Conservation (phyloP, 2,888 invertebrate species). For the Syritta pipiens region DNA sequence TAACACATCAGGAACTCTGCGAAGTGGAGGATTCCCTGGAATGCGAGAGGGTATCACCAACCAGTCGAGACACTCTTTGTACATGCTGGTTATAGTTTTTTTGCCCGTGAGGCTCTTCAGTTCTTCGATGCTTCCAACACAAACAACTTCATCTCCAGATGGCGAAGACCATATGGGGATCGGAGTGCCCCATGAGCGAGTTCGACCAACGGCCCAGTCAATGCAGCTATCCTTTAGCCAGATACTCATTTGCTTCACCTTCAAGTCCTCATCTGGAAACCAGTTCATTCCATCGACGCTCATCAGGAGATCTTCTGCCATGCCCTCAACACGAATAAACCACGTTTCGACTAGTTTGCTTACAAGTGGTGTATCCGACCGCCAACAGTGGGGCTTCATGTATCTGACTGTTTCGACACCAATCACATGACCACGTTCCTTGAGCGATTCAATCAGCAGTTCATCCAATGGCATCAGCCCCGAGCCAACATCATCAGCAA, state of each 20-base stretch:
- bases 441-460: constrained; percentile 89
- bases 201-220: constrained; percentile 97
- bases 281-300: constrained; percentile 93
- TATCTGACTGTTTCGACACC: constrained; percentile 88
- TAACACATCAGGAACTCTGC: constrained; percentile 93
- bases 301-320: constrained; percentile 86
- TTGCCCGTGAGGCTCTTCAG: constrained; percentile 88
- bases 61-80: constrained; percentile 93
- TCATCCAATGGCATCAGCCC: constrained; percentile 96
- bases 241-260: constrained; percentile 96
- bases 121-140: constrained; percentile 93
- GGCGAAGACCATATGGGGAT: constrained; percentile 96
- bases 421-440: constrained; percentile 86
- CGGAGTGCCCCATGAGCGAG: constrained; percentile 98
- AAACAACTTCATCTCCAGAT: constrained; percentile 92
- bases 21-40: constrained; percentile 90
- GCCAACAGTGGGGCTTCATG: constrained; percentile 98
- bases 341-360: constrained; percentile 98
- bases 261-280: constrained; percentile 98
- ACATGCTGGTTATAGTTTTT: constrained; percentile 89
- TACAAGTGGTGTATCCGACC: constrained; percentile 96
- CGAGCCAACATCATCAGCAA: constrained; percentile 95
- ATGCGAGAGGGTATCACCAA: constrained; percentile 92
- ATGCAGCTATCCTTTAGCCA: constrained; percentile 96
- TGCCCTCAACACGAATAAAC: constrained; percentile 95